Base-by-base conservation (phyloP, 2,113 vertebrate species). In the Talpa occidentalis region DNA sequence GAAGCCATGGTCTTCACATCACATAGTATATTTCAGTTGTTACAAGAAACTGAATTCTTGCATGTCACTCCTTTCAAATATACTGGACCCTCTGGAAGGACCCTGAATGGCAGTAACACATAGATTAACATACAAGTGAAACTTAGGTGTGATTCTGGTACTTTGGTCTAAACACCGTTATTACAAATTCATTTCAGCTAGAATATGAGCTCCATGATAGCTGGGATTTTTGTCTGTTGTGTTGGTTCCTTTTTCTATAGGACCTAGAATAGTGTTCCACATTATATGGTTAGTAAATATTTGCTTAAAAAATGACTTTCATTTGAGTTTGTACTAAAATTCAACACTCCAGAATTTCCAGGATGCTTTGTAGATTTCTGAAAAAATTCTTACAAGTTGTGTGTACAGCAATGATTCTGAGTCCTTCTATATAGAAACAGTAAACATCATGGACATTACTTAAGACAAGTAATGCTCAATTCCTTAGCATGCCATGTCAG, bases 141-240 rank as follows among this genome's bases (percentile, higher is more conserved):
- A 90, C 35, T 87, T n/a, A n/a, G n/a, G 0, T 94, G 24, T 80
- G 62, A 35, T 70, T 93, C 64, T 83, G 3, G 83, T 47, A 47
- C 78, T 79, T 96, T 94, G 2, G 4, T 69, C 37, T 54, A 24
- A 88, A 54, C 30, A 74, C 5, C 4, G 32, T 72, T 76, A 62
- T 70, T 73, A 82, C n/a, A 94, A 74, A 94, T 90, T 77, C 72
- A 49, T 94, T 90, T 4, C n/a, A 59, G 70, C 24, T 74, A 89
- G 37, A 95, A 64, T n/a, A 60, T 86, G 52, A 86, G 44, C 44
- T 89, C 30, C 52, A 22, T 64, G 30, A 49, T 15, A 6, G 7
- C 21, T 12, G 35, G 35, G 42, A 85, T 67, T 59, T 87, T 80
- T 90, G 10, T 76, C 28, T 79, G 5, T 76, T 69, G 81, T 64